Percentiles rank a stretch among this genome's conserved stretches.
Conservation (phyloP, 2,888 invertebrate species). For the Habrosyne pyritoides region DNA sequence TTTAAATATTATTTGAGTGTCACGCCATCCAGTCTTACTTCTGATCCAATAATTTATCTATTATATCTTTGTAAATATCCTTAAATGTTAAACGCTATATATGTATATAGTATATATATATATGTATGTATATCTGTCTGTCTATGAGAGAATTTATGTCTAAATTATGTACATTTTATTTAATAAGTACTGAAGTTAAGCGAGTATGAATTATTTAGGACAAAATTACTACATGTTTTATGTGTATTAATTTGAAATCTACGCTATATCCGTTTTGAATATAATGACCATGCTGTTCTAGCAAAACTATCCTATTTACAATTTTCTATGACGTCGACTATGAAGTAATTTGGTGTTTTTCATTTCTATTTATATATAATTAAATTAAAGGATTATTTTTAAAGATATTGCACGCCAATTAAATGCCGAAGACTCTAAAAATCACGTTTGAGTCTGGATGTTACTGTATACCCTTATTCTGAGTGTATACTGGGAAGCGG, state of each 20-base stretch:
- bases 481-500: too few species aligned
- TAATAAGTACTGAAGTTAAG: background rate
- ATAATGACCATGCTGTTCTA: background rate
- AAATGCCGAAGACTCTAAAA: too few species aligned
- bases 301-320: background rate
- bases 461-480: too few species aligned
- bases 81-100: background rate
- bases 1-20: background rate
- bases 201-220: background rate
- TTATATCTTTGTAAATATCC: background rate
- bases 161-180: background rate
- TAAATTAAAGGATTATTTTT: too few species aligned
- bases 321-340: too few species aligned
- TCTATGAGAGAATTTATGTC: background rate
- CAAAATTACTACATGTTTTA: background rate
- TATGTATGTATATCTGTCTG: too few species aligned
- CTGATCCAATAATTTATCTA: background rate
- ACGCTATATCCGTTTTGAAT: background rate
- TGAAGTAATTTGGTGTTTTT: background rate
- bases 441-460: too few species aligned
- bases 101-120: background rate
- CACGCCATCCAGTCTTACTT: background rate
- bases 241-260: background rate
- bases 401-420: too few species aligned
- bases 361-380: too few species aligned